Conservation (phyloP, 1,140 invertebrate genomes). For the Ceratitis capitata region DNA sequence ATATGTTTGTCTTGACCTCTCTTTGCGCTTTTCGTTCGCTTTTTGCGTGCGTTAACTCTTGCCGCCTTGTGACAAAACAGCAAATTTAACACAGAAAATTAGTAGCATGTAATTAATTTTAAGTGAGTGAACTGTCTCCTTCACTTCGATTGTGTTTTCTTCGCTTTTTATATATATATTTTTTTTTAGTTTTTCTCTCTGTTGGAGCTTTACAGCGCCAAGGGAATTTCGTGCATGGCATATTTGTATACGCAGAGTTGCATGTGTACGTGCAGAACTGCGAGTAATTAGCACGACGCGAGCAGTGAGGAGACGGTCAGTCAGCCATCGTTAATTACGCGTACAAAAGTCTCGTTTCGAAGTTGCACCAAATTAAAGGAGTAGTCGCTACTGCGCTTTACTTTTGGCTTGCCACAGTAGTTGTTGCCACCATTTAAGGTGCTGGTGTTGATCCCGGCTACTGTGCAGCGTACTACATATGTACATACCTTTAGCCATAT, state of each 20-base stretch:
- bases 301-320: not conserved
- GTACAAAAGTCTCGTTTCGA: not conserved
- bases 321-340: not conserved
- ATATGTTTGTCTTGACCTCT: not conserved
- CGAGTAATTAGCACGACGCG: not conserved
- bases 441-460: not conserved
- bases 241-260: not conserved
- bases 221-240: not conserved
- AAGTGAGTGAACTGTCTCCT: not conserved
- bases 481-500: too few species aligned
- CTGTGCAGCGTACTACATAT: too few species aligned
- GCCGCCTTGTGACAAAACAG: constrained; percentile 34
- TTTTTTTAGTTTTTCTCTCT: not conserved
- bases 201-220: not conserved
- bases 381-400: not conserved
- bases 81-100: constrained; percentile 41
- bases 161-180: not conserved
- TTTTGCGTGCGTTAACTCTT: not conserved
- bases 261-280: not conserved
- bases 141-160: not conserved
- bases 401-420: not conserved
- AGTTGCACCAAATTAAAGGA: too few species aligned
- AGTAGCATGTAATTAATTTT: constrained; percentile 36
- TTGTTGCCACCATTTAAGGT: constrained; percentile 20
- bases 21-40: not conserved